Conservation (phyloP, 2,888 invertebrate species). For the Danaus chrysippus region DNA sequence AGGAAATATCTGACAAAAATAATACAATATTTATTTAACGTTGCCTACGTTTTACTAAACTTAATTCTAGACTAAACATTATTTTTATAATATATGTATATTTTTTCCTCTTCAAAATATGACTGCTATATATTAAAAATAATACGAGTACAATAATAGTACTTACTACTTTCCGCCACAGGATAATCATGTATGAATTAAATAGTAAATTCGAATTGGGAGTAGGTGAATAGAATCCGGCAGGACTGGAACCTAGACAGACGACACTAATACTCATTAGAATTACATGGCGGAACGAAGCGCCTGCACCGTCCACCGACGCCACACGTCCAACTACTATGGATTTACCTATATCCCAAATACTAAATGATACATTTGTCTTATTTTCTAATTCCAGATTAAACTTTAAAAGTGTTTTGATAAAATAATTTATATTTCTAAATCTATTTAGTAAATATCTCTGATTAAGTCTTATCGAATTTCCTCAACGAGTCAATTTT, state of each 20-base stretch:
- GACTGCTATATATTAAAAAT: no score
- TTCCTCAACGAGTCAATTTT: no score
- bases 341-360: conserved; percentile 26
- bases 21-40: no score
- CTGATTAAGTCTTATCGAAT: no score
- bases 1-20: background rate
- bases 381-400: conserved; percentile 11
- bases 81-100: no score
- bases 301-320: conserved; percentile 34
- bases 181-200: conserved; percentile 19
- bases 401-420: background rate
- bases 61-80: no score
- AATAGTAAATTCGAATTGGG: conserved; percentile 26
- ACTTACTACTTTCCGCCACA: no score
- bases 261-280: conserved; percentile 77
- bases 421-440: background rate
- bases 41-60: no score
- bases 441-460: background rate
- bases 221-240: conserved; percentile 27
- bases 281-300: conserved; percentile 73
- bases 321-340: conserved; percentile 32
- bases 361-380: conserved; percentile 25
- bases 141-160: no score
- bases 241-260: conserved; percentile 43
- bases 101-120: no score